These are phyloP conservation scores for Hydrochoerus hydrochaeris DNA, from an alignment of 2,113 vertebrate species.

Conservation along the genomic window DNA sequence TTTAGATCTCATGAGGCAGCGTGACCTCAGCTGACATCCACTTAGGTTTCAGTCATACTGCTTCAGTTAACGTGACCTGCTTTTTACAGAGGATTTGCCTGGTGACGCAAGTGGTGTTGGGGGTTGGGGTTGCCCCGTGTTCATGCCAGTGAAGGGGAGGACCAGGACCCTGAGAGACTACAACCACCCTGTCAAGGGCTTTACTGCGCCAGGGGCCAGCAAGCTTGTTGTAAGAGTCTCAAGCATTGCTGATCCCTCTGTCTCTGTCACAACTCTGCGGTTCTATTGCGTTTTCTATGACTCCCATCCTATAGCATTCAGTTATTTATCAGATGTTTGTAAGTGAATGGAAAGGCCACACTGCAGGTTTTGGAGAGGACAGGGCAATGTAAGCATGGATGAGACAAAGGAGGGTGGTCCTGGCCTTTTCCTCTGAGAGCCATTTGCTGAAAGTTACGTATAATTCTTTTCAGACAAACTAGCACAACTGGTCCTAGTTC, in stretches of 20 bases:
- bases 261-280: background rate
- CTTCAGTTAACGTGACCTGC: background rate
- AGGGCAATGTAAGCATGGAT: background rate
- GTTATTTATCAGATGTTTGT: background rate
- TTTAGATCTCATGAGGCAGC: background rate
- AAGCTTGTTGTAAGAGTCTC: background rate
- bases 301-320: background rate
- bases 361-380: slow-evolving; percentile 42
- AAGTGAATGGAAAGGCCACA: slow-evolving; percentile 57
- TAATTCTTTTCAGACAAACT: slow-evolving; percentile 76
- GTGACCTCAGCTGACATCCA: background rate
- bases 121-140: too few relatives aligned
- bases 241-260: background rate
- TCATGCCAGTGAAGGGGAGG: background rate
- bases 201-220: fast-evolving
- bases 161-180: background rate
- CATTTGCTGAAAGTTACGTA: slow-evolving; percentile 76
- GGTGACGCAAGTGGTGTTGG: background rate
- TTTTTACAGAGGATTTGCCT: background rate
- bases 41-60: background rate
- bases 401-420: slow-evolving; percentile 61
- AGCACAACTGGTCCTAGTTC: slow-evolving; percentile 69
- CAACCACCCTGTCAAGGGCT: background rate
- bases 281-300: background rate
- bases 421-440: slow-evolving; percentile 54